Percentiles rank a stretch among this genome's conserved stretches.
These are phyloP conservation scores for Elysia chlorotica DNA, from an alignment of 1,140 invertebrate species.

Conservation along the genomic window DNA sequence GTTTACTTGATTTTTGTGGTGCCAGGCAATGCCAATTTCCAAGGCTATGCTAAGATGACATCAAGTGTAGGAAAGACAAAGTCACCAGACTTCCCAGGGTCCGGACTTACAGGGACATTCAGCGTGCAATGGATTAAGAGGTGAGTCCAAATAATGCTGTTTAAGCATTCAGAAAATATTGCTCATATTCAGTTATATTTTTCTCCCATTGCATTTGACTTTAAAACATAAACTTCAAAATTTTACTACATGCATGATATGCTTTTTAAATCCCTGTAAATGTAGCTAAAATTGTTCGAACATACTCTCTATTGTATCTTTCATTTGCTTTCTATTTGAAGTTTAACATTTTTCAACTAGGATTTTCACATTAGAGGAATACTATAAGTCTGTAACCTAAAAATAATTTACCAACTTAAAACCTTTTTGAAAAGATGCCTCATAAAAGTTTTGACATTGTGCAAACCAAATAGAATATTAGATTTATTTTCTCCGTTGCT, in stretches of 20 bases:
- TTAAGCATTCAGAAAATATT: no score
- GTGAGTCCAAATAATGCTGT: no score
- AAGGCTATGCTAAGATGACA: constrained; percentile 65
- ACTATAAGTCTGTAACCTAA: not conserved
- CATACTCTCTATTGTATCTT: no score
- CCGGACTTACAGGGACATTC: constrained; percentile 56
- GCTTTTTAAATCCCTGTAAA: no score
- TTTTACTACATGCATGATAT: no score
- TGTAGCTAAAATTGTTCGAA: no score
- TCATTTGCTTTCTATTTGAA: no score
- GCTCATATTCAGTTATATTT: no score
- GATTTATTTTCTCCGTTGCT: not conserved
- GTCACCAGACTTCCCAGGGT: constrained; percentile 57
- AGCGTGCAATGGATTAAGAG: constrained; percentile 65
- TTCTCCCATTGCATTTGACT: no score
- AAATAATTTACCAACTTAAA: not conserved
- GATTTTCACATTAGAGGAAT: no score
- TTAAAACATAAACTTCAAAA: no score
- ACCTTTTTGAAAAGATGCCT: not conserved
- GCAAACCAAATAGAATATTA: not conserved
- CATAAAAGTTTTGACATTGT: not conserved
- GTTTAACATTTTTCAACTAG: no score
- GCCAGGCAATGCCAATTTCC: constrained; percentile 66
- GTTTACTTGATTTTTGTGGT: constrained; percentile 66
- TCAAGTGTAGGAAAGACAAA: constrained; percentile 55